Evolutionary conservation across 2,797 vertebrate genomes (phyloP), one percentile per base, ranked within the genome.

Genomic region (Karalla daura): DNA sequence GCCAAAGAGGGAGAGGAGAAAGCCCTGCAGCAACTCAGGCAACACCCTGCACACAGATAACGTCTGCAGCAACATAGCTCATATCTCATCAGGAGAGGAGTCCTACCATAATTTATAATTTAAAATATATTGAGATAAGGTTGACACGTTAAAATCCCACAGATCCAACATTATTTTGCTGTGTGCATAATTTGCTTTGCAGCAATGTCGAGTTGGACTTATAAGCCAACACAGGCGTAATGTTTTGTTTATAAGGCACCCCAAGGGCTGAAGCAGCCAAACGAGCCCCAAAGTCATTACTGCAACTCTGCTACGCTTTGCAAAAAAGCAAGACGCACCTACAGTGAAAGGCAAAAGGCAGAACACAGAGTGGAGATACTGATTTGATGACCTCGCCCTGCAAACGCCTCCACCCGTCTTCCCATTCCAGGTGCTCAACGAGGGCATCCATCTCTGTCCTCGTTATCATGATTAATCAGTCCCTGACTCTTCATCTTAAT

Each of bases 381-480:
- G 2, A 12, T n/a, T 35, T 44, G 7, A 23, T 63, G 59, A 75
- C 58, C 55, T 50, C 51, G 63, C 63, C 56, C 59, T 41, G 36
- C 25, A 61, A 54, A 61, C 74, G 13, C 67, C 49, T 71, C 54
- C 59, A 71, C 87, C 84, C 56, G 49, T 84, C 80, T 81, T 24
- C 56, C 10, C 66, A 63, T 56, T 45, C 59, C 67, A 54, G 56
- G 56, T 73, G 63, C 63, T 62, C 33, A 54, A 68, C 33, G 64
- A 79, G 52, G 33, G 6, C 10, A 88, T 92, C 70, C 33, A 74
- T 89, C 86, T 84, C 54, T 80, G 81, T 88, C 85, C 61, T 81
- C 47, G 21, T 89, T 79, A 83, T 63, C 73, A 24, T 75, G 70
- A 89, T 86, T 71, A 83, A 89, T 90, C 78, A 73, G 71, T 50